Percentiles rank a stretch among this genome's conserved stretches.
These are phyloP conservation scores for Mesembrinibis cayennensis DNA, from an alignment of 2,113 vertebrate species.

Conservation along the genomic window DNA sequence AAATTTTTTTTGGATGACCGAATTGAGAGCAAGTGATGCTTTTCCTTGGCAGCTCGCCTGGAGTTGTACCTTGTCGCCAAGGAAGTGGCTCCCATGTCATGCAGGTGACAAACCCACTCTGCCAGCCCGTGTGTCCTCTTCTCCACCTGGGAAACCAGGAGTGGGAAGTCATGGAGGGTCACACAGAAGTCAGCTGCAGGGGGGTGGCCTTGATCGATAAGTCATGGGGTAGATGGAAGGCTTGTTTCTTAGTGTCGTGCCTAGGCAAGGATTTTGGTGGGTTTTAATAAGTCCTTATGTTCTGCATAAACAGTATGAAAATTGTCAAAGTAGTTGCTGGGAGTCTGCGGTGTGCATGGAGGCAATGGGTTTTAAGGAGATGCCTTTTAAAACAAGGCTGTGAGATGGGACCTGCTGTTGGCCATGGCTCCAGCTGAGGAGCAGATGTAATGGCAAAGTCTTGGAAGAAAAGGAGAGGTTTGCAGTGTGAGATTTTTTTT, in stretches of 20 bases:
- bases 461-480: background rate
- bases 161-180: fast-evolving
- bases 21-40: background rate
- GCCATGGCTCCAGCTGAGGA: background rate
- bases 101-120: background rate
- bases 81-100: background rate
- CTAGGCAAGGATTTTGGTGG: background rate
- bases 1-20: background rate
- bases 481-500: background rate
- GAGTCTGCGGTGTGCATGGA: fast-evolving
- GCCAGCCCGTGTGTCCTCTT: fast-evolving
- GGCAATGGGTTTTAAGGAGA: background rate
- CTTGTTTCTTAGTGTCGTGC: fast-evolving
- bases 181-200: fast-evolving
- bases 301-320: fast-evolving
- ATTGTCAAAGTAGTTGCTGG: background rate
- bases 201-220: fast-evolving
- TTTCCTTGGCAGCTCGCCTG: fast-evolving
- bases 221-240: background rate
- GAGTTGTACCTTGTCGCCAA: background rate
- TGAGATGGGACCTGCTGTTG: background rate
- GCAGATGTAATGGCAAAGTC: background rate
- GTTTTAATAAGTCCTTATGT: fast-evolving
- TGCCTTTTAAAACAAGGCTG: background rate
- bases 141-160: background rate